Evolutionary conservation across 92 coral and sea anemone species (phyloP).

Genomic region (Palythoa caribaeorum): DNA sequence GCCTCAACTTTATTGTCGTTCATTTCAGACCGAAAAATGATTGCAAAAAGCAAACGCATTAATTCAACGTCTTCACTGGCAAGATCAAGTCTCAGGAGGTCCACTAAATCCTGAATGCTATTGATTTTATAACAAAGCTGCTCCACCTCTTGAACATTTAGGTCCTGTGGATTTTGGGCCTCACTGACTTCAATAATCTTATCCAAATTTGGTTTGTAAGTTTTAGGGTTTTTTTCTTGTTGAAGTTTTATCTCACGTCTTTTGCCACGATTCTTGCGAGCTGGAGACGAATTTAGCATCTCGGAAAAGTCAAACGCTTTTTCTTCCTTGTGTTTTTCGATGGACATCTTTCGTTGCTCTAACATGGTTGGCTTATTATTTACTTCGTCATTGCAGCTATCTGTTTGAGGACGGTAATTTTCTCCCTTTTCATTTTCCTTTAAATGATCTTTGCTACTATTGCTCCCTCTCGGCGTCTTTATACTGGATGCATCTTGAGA

Average conservation of each 20-base stretch:
- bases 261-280: not conserved
- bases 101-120: not conserved
- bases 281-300: not conserved
- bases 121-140: conserved; percentile 21
- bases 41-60: not conserved
- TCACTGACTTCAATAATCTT: conserved; percentile 23
- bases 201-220: not conserved
- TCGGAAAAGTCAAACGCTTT: conserved; percentile 13
- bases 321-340: conserved; percentile 16
- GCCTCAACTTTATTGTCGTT: not conserved
- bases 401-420: not conserved
- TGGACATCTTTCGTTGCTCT: conserved; percentile 34
- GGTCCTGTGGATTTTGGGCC: not conserved
- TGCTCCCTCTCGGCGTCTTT: not conserved
- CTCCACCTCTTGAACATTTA: not conserved
- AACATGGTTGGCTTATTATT: not conserved
- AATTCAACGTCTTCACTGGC: conserved; percentile 27
- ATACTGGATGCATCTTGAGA: not conserved
- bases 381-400: not conserved
- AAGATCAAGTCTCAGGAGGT: conserved; percentile 1
- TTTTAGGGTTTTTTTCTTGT: not conserved
- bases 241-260: not conserved
- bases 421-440: not conserved
- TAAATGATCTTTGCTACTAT: not conserved
- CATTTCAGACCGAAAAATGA: not conserved